Evolutionary conservation across 2,797 vertebrate species (phyloP).

Genomic region (Bovichtus diacanthus): DNA sequence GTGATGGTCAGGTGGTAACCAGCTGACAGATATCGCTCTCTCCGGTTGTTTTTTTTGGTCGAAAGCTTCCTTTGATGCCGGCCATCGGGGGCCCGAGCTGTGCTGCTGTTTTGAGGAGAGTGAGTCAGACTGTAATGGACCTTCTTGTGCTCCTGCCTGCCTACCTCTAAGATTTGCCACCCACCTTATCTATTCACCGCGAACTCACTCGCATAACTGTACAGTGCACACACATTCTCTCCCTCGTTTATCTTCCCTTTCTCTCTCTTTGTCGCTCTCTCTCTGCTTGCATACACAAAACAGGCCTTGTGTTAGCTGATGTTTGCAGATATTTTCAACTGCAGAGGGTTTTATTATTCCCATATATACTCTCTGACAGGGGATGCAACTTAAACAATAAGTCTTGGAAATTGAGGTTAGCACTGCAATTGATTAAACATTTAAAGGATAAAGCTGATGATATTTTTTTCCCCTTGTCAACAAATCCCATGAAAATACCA

Average conservation of each 20-base stretch:
- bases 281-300: constrained; percentile 18
- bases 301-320: constrained; percentile 12
- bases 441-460: constrained; percentile 8
- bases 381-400: constrained; percentile 18
- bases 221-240: constrained; percentile 48
- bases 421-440: constrained; percentile 13
- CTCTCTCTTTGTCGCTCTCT: constrained; percentile 32
- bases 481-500: constrained; percentile 3
- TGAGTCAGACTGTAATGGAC: constrained; percentile 77
- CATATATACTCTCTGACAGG: background rate
- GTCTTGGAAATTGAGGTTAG: constrained; percentile 4
- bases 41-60: constrained; percentile 25
- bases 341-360: constrained; percentile 17
- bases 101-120: constrained; percentile 71
- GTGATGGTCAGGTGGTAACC: constrained; percentile 58
- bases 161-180: constrained; percentile 76
- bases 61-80: constrained; percentile 55
- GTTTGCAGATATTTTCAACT: constrained; percentile 33
- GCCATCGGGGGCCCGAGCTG: constrained; percentile 56
- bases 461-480: constrained; percentile 21
- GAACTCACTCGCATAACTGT: constrained; percentile 66
- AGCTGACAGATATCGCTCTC: constrained; percentile 53
- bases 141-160: constrained; percentile 75
- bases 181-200: constrained; percentile 70
- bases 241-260: constrained; percentile 56